Evolutionary conservation across 1,140 invertebrate species (phyloP).

Genomic region (Anadara kagoshimensis): DNA sequence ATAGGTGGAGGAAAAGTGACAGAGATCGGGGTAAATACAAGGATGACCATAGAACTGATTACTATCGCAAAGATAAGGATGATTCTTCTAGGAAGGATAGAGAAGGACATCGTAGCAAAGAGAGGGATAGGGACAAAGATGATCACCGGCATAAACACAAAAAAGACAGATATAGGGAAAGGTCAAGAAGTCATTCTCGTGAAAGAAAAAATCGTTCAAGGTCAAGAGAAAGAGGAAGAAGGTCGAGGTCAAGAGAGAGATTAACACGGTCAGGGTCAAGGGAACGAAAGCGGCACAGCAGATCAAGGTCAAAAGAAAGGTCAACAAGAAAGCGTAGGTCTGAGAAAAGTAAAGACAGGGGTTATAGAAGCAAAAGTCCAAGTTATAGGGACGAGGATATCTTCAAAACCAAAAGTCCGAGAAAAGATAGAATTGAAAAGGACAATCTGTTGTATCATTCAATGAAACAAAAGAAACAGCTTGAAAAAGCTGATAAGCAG

Average conservation of each 20-base stretch:
- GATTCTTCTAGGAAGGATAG: no score
- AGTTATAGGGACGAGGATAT: not conserved
- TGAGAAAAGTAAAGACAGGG: not conserved
- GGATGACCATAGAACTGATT: not conserved
- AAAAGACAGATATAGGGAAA: slow-evolving; percentile 29
- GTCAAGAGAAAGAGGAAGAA: slow-evolving; percentile 24
- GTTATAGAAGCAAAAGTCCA: slow-evolving; percentile 18
- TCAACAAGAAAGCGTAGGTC: slow-evolving; percentile 34
- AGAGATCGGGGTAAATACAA: slow-evolving; percentile 7
- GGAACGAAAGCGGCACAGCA: slow-evolving; percentile 17
- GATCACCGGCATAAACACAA: slow-evolving; percentile 21
- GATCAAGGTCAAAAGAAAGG: slow-evolving; percentile 68
- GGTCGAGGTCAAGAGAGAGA: slow-evolving; percentile 39
- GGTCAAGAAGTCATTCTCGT: slow-evolving; percentile 28
- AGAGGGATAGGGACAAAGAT: slow-evolving; percentile 28
- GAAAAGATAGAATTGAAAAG: no score
- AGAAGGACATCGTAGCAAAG: slow-evolving; percentile 30
- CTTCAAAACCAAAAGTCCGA: no score
- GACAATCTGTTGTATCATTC: no score
- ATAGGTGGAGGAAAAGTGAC: not conserved
- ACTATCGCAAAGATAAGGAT: not conserved
- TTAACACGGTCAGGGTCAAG: slow-evolving; percentile 45
- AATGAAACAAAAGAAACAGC: no score
- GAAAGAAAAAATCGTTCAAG: slow-evolving; percentile 26
- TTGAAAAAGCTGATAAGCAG: no score